Evolutionary conservation across 2,113 vertebrate species (phyloP).

Genomic region (Halichoeres trimaculatus): DNA sequence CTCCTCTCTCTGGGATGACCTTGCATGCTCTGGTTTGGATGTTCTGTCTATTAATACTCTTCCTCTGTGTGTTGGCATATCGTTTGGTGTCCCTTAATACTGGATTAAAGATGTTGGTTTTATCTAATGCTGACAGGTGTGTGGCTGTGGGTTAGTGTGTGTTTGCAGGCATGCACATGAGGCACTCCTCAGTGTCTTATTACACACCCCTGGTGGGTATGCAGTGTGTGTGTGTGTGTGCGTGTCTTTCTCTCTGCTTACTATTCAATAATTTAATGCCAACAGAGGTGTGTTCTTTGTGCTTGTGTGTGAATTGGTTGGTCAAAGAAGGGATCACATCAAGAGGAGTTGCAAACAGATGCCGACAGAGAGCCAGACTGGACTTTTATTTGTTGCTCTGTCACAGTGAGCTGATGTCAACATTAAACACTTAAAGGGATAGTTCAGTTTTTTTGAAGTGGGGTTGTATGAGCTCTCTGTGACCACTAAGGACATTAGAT

Average conservation of each 20-base stretch:
- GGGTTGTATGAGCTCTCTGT: too few species aligned
- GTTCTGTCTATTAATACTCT: background rate
- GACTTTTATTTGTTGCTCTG: background rate
- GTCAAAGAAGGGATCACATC: slow-evolving; percentile 23
- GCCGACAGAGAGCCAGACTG: background rate
- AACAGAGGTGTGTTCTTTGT: slow-evolving; percentile 38
- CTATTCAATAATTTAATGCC: slow-evolving; percentile 78
- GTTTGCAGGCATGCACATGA: slow-evolving; percentile 34
- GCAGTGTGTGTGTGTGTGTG: slow-evolving; percentile 46
- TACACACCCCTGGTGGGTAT: slow-evolving; percentile 56
- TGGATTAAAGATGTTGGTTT: slow-evolving; percentile 28
- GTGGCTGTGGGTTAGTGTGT: slow-evolving; percentile 12
- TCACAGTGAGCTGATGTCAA: background rate
- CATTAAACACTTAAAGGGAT: too few species aligned
- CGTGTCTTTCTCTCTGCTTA: too few species aligned
- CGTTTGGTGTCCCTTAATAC: slow-evolving; percentile 9
- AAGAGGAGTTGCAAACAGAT: background rate
- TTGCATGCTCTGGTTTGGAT: background rate
- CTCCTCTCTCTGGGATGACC: slow-evolving; percentile 11
- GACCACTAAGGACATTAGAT: too few species aligned
- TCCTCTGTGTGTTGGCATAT: slow-evolving; percentile 13
- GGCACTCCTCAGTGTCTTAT: slow-evolving; percentile 60
- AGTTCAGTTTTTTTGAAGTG: too few species aligned
- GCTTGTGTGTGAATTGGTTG: slow-evolving; percentile 34
- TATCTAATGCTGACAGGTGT: slow-evolving; percentile 23